Percentiles rank a stretch among this genome's conserved stretches.
These are phyloP conservation scores for Desmodus rotundus DNA, from an alignment of 2,113 vertebrate genomes.

Conservation along the genomic window DNA sequence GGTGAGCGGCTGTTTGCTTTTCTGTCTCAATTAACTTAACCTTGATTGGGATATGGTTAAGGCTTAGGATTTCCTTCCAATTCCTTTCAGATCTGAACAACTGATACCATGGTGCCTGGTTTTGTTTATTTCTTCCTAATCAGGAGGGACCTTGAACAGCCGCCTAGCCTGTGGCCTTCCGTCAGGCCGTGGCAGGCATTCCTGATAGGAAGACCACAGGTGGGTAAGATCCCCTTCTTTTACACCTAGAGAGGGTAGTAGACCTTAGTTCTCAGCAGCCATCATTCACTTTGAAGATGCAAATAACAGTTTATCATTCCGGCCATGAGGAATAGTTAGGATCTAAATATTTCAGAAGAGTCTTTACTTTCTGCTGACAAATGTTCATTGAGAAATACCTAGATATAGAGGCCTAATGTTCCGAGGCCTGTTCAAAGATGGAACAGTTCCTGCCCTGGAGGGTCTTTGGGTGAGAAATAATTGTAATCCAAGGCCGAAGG, in stretches of 20 bases:
- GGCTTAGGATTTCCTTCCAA: neutral
- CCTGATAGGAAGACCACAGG: neutral
- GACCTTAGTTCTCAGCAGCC: neutral
- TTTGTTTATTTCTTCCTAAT: neutral
- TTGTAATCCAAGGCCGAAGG: neutral
- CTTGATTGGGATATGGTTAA: neutral
- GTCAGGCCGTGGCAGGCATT: neutral
- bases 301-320: neutral
- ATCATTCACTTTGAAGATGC: neutral
- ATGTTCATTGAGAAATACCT: neutral
- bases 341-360: neutral
- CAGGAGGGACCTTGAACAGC: neutral
- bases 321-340: neutral
- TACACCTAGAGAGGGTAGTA: neutral
- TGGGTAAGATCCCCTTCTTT: neutral
- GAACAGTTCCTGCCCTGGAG: neutral
- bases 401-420: neutral
- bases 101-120: neutral
- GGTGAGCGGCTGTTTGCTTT: neutral
- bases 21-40: neutral
- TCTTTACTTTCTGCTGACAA: neutral
- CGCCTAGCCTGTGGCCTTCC: neutral
- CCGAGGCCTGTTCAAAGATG: neutral
- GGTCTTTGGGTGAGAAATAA: neutral
- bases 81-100: neutral